Percentiles rank a stretch among this genome's conserved stretches.
These are phyloP conservation scores for Alaudala cheleensis DNA, from an alignment of 2,113 vertebrate genomes.

Conservation along the genomic window DNA sequence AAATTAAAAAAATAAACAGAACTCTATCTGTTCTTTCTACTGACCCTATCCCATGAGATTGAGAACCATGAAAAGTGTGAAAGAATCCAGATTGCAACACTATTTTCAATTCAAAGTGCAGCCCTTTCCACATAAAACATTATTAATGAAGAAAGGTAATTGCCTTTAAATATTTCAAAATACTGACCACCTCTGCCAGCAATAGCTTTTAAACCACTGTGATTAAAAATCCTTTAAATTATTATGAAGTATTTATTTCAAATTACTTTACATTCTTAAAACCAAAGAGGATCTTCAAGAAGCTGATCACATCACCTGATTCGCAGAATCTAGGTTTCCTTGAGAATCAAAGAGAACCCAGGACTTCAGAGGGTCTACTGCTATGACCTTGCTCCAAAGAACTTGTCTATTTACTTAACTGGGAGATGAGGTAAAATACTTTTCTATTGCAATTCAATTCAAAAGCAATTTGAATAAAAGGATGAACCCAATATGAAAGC, in stretches of 20 bases:
- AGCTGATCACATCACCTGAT: background rate
- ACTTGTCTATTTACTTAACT: background rate
- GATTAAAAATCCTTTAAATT: background rate
- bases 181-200: background rate
- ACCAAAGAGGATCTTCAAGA: background rate
- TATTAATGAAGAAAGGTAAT: background rate
- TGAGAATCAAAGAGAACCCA: background rate
- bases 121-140: background rate
- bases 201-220: background rate
- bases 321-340: background rate
- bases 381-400: background rate
- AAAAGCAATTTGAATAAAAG: background rate
- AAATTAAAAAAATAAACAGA: background rate
- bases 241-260: background rate
- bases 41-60: background rate
- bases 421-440: background rate
- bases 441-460: background rate
- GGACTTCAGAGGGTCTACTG: background rate
- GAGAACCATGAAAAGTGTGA: background rate
- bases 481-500: background rate
- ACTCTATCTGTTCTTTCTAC: background rate
- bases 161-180: background rate
- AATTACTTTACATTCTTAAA: background rate
- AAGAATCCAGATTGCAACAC: background rate
- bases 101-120: background rate